These are phyloP conservation scores for Lates calcarifer DNA, from an alignment of 2,113 vertebrate species.

Conservation along the genomic window DNA sequence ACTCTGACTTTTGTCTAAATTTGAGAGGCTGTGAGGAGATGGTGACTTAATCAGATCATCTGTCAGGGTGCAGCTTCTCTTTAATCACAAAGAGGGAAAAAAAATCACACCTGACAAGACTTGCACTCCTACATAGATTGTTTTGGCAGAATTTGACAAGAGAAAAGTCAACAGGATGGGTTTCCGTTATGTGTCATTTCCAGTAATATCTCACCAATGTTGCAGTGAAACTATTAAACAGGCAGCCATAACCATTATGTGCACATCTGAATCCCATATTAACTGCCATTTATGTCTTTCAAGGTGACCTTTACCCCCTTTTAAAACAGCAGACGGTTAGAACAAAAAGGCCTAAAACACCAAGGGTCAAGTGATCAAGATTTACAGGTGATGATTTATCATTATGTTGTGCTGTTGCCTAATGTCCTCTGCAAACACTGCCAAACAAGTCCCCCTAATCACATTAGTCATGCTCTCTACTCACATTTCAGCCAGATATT, in stretches of 20 bases:
- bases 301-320: constrained; percentile 73
- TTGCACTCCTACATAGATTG: background rate
- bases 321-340: background rate
- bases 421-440: constrained; percentile 25
- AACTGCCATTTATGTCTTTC: constrained; percentile 34
- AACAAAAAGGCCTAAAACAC: background rate
- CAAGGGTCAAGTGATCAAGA: constrained; percentile 26
- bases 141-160: constrained; percentile 27
- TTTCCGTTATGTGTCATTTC: constrained; percentile 1
- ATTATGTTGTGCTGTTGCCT: constrained; percentile 14
- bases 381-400: constrained; percentile 22
- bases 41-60: constrained; percentile 20
- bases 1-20: constrained; percentile 32
- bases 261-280: background rate
- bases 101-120: constrained; percentile 25
- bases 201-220: constrained; percentile 1
- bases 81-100: background rate
- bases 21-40: background rate
- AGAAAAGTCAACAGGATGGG: constrained; percentile 2
- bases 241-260: background rate
- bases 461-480: constrained; percentile 39
- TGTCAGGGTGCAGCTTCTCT: constrained; percentile 17
- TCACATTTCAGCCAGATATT: constrained; percentile 29
- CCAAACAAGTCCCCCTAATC: constrained; percentile 35
- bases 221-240: background rate